Evolutionary conservation across 1,140 invertebrate species (phyloP).

Genomic region (Halictus rubicundus): DNA sequence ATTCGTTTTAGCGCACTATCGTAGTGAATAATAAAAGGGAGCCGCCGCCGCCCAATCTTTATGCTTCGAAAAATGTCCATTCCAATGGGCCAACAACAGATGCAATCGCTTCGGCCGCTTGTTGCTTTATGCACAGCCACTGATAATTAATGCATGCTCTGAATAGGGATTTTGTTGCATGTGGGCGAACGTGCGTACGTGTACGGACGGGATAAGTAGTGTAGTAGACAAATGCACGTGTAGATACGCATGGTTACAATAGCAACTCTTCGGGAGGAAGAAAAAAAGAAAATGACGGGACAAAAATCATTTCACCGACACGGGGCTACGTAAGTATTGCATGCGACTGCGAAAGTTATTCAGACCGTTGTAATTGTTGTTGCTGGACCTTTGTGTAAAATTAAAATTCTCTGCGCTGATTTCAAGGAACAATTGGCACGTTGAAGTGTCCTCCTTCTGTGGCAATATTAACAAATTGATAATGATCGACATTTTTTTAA

Average conservation of each 20-base stretch:
- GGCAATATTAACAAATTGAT: too few species aligned
- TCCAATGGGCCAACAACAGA: conserved; percentile 35
- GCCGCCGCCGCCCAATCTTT: conserved; percentile 2
- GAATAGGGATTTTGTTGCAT: conserved; percentile 46
- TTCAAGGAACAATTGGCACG: too few species aligned
- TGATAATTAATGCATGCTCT: conserved; percentile 65
- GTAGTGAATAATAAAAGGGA: conserved; percentile 10
- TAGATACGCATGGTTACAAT: not conserved
- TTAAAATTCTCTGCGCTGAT: too few species aligned
- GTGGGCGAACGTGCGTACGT: not conserved
- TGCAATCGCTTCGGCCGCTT: conserved; percentile 45
- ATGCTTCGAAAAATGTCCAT: conserved; percentile 41
- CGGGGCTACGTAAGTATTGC: conserved; percentile 5
- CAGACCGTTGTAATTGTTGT: not conserved
- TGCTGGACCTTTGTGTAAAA: not conserved
- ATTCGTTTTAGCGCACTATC: not conserved
- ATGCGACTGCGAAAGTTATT: not conserved
- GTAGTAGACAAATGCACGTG: not conserved
- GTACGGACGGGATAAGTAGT: conserved; percentile 18
- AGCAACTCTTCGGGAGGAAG: too few species aligned
- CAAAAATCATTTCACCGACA: not conserved
- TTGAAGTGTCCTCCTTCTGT: too few species aligned
- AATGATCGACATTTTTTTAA: too few species aligned
- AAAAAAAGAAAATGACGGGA: not conserved
- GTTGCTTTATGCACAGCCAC: conserved; percentile 54